Evolutionary conservation across 2,888 invertebrate species (phyloP), one percentile per base, ranked within the genome.

Genomic region (Pristionchus arcanus): DNA sequence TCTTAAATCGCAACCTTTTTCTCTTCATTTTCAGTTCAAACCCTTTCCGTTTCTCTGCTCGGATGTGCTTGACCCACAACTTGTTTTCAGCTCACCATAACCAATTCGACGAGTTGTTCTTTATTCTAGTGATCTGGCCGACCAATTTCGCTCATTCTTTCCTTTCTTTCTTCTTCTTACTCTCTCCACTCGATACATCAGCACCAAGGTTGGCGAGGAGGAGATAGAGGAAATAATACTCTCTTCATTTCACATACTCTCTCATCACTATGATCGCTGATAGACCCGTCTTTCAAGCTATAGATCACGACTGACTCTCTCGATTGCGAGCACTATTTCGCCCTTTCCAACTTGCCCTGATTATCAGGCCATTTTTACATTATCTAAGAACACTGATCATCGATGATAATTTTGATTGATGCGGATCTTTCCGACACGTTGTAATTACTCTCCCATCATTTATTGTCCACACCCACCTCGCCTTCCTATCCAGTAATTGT

Each of bases 101-200:
- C 74, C 25, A 16, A 77, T 77, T 77, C 28, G 81, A 16, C 81
- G 81, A 81, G 85, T 59, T 59, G 85, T 37, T 37, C 37, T 85
- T 81, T 28, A 37, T 31, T 31, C 37, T 49, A 81, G 81, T 85
- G 63, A 85, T 63, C 59, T 59, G 63, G 15, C 25, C 85, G 34
- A 34, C 63, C 59, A 55, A 53, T 84, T 59, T 63, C 85, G 3
- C 31, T 15, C 84, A 2, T 25, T 49, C 9, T 49, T 9, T 49
- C 49, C 42, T 15, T 28, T 42, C 42, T 85, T 63, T 63, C 85
- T 63, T 55, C 84, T 31, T 49, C 55, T 42, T 16, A 11, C 31
- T 55, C 85, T 28, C 85, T 42, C 77, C 28, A 42, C 53, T 49
- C 81, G 15, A 81, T 53, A 81, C 28, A 81, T 81, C 81, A 53